phyloP scores from a whole-genome alignment of 1,140 invertebrate genomes.

The Geopemphigus sp. region DNA sequence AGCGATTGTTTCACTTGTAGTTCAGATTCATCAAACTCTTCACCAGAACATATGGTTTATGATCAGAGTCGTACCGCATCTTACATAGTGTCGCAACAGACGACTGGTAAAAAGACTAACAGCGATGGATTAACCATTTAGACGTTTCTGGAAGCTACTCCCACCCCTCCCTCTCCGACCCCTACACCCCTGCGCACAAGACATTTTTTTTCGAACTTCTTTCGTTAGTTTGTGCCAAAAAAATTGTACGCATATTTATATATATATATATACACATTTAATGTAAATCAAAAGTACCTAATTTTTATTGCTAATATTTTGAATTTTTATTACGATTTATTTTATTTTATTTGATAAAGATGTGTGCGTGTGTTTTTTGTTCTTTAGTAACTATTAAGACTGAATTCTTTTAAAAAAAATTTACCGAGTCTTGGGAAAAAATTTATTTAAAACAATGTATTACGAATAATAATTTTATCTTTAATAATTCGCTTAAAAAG shows the following conservation, averaged over 20 bases:
- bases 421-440: conserved; percentile 21
- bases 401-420: conserved; percentile 39
- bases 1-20: conserved; percentile 34
- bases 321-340: conserved; percentile 22
- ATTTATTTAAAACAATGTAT: background rate
- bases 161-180: too few species aligned
- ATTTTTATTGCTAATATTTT: conserved; percentile 31
- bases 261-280: conserved; percentile 13
- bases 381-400: conserved; percentile 45
- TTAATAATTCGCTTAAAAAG: background rate
- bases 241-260: background rate
- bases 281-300: conserved; percentile 32
- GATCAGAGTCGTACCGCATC: conserved; percentile 10
- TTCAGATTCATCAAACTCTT: conserved; percentile 33
- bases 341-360: conserved; percentile 22
- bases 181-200: too few species aligned
- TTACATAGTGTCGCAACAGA: conserved; percentile 26
- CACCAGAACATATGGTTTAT: conserved; percentile 22
- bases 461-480: conserved; percentile 5
- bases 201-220: background rate
- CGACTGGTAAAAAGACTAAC: conserved; percentile 4
- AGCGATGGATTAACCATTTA: background rate
- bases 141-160: background rate
- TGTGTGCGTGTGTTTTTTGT: conserved; percentile 50
- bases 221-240: conserved; percentile 42